Percentiles rank a stretch among this genome's conserved stretches.
These are phyloP conservation scores for Lycodopsis pacificus DNA, from an alignment of 2,797 vertebrate species.

Conservation along the genomic window DNA sequence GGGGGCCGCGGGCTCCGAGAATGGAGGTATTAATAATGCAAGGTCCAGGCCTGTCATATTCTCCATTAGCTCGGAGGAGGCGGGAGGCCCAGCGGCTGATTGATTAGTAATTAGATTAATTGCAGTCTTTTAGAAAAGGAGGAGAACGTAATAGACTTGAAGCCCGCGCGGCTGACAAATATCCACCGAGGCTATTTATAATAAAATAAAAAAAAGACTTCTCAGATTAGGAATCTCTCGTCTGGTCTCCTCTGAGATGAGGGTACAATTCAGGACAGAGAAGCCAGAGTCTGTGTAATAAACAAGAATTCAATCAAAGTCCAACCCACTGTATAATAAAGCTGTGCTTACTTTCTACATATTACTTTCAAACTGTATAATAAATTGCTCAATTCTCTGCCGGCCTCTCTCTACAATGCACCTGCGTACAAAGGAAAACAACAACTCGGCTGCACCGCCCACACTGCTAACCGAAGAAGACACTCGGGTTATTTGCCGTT, in stretches of 20 bases:
- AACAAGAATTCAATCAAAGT: conserved; percentile 53
- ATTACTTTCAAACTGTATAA: conserved; percentile 39
- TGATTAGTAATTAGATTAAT: conserved; percentile 89
- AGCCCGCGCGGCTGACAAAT: conserved; percentile 32
- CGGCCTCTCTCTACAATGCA: conserved; percentile 30
- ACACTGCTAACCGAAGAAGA: conserved; percentile 9
- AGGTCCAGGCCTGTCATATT: conserved; percentile 79
- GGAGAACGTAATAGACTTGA: conserved; percentile 71
- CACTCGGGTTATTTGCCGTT: conserved; percentile 38
- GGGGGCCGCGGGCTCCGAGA: conserved; percentile 66
- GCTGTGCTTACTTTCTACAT: not conserved
- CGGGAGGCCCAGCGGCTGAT: conserved; percentile 77
- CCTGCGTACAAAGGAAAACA: conserved; percentile 32
- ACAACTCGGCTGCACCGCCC: conserved; percentile 25
- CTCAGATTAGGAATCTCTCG: conserved; percentile 29
- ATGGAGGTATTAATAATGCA: conserved; percentile 88
- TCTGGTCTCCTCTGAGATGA: conserved; percentile 10
- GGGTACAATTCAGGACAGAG: conserved; percentile 17
- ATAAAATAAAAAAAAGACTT: conserved; percentile 3
- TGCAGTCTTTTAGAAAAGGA: conserved; percentile 68
- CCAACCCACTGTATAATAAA: not conserved
- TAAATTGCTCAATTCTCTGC: conserved; percentile 50
- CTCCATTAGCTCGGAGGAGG: conserved; percentile 80
- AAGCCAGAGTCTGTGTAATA: conserved; percentile 21
- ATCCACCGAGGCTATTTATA: conserved; percentile 8